Conservation (phyloP, 2,113 vertebrate species). For the Acanthisitta chloris region DNA sequence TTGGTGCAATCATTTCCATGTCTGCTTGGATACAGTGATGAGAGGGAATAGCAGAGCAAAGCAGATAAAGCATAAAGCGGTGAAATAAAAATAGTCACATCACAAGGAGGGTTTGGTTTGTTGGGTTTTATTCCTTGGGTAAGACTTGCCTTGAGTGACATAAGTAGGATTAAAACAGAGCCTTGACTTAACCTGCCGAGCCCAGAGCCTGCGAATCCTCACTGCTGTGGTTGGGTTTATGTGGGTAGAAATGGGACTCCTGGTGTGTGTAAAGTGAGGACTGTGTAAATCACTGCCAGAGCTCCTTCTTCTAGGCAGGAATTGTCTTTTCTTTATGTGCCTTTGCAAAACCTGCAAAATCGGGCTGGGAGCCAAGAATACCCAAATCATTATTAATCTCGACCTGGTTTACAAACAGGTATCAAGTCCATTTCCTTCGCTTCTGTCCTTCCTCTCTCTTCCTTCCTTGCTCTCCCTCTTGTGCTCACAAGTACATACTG, state of each 20-base stretch:
- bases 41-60: background rate
- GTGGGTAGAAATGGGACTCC: background rate
- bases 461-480: conserved; percentile 59
- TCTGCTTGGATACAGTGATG: background rate
- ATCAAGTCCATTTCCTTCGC: background rate
- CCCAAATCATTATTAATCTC: background rate
- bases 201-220: background rate
- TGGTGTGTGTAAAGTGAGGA: background rate
- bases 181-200: background rate
- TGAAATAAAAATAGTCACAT: background rate
- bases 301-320: background rate
- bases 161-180: conserved; percentile 13
- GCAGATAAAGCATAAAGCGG: background rate
- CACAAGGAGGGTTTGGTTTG: background rate
- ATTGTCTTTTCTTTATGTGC: background rate
- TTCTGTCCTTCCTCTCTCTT: background rate
- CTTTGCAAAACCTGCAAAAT: background rate
- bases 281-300: background rate
- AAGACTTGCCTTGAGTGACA: background rate
- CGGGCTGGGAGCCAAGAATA: background rate
- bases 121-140: background rate
- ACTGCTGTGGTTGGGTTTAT: background rate
- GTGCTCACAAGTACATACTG: conserved; percentile 37
- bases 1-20: background rate
- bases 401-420: background rate